Base-by-base conservation (phyloP, 1,140 invertebrate genomes). In the Plodia interpunctella region DNA sequence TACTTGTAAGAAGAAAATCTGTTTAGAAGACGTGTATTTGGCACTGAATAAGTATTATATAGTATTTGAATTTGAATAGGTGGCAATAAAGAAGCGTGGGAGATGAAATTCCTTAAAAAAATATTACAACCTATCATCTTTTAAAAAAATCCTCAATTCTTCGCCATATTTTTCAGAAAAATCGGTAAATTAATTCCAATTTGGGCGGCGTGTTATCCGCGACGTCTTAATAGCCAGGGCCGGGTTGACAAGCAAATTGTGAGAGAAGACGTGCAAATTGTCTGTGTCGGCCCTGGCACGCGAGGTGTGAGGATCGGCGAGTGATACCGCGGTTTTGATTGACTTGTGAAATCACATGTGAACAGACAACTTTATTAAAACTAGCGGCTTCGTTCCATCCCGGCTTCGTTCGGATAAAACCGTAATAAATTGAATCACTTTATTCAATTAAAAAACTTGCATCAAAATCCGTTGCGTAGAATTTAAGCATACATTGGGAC, bases 261-360 rank as follows among this genome's bases (percentile, higher is more conserved):
- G 68, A 69, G 70, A 67, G 63, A 64, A 63, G 83, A 87, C 83
- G 83, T 78, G 80, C 68, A 87, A 87, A 87, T 87, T 84, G 70
- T 9, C 32, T 35, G 58, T 67, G 56, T 64, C 63, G 62, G 65
- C 54, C 74, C 63, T 64, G 66, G 63, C 76, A 77, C 73, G 71
- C 72, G 70, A 75, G 53, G 32, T 11, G 32, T 35, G 32, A 35
- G 32, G 32, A 35, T 35, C 13, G 10, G 32, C 32, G 3, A 13
- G 32, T 35, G 32, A 35, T 35, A 35, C 13, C 32, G 32, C 13
- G 32, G 8, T 35, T 35, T 35, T 35, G 10, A 35, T 35, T 35
- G 13, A 35, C 8, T 13, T 5, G 4, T 10, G 9, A 35, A 35
- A 35, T 35, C 32, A 13, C 32, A 35, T 13, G 32, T 11, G 13